Conservation (phyloP, 2,797 vertebrate genomes). For the Neosilurus hyrtlii region DNA sequence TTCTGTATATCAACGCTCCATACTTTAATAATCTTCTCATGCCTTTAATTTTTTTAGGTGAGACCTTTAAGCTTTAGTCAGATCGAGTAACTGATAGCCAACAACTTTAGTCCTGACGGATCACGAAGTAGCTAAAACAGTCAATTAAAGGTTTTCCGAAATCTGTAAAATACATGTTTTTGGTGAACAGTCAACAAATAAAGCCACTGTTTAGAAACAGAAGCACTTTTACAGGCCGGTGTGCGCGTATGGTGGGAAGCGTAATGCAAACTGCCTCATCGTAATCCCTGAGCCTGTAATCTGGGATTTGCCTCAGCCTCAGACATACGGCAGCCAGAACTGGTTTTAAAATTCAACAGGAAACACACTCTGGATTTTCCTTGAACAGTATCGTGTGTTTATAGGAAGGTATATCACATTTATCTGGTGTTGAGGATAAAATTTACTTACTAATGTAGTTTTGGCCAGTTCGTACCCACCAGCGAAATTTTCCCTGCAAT, state of each 20-base stretch:
- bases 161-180: neutral
- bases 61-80: neutral
- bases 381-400: neutral
- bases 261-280: conserved; percentile 8
- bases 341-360: neutral
- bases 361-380: neutral
- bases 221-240: conserved; percentile 1
- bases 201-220: conserved; percentile 3
- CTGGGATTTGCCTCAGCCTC: neutral
- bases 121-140: conserved; percentile 16
- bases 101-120: neutral
- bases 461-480: neutral
- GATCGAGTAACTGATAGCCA: conserved; percentile 12
- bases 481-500: neutral
- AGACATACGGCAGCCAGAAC: neutral
- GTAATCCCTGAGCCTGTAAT: neutral
- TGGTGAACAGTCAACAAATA: neutral
- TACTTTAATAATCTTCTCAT: conserved; percentile 17
- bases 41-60: neutral
- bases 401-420: no score
- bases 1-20: no score
- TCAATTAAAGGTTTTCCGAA: neutral
- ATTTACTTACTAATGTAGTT: no score
- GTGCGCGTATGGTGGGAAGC: neutral
- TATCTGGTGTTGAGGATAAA: no score